Conservation (phyloP, 2,113 vertebrate genomes). For the Eleginops maclovinus region DNA sequence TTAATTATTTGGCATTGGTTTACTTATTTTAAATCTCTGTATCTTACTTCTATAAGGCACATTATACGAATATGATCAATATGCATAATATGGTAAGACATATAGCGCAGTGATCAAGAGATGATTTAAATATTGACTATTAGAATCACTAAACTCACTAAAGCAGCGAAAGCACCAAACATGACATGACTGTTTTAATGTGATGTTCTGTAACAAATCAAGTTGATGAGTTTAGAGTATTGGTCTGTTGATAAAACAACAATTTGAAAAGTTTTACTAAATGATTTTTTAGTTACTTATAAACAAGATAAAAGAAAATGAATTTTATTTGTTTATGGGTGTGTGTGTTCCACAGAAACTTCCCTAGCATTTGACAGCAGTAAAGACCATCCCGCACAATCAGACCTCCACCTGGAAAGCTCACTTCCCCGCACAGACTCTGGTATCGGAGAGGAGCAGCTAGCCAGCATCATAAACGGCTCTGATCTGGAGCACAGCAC, state of each 20-base stretch:
- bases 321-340: background rate
- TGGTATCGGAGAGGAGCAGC: constrained; percentile 90
- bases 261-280: background rate
- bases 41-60: background rate
- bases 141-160: background rate
- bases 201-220: background rate
- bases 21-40: background rate
- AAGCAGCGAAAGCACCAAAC: background rate
- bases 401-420: constrained; percentile 84
- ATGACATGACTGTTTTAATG: background rate
- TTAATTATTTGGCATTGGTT: background rate
- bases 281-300: no score
- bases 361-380: constrained; percentile 83
- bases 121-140: background rate
- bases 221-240: background rate
- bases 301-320: no score
- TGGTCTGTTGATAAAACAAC: background rate
- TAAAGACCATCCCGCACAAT: constrained; percentile 83
- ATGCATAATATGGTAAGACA: background rate
- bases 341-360: constrained; percentile 82
- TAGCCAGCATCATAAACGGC: constrained; percentile 88
- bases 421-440: constrained; percentile 92
- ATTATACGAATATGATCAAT: background rate
- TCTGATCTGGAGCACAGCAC: constrained; percentile 85
- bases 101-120: background rate